Conservation (phyloP, 2,113 vertebrate genomes). For the Zapus hudsonius region DNA sequence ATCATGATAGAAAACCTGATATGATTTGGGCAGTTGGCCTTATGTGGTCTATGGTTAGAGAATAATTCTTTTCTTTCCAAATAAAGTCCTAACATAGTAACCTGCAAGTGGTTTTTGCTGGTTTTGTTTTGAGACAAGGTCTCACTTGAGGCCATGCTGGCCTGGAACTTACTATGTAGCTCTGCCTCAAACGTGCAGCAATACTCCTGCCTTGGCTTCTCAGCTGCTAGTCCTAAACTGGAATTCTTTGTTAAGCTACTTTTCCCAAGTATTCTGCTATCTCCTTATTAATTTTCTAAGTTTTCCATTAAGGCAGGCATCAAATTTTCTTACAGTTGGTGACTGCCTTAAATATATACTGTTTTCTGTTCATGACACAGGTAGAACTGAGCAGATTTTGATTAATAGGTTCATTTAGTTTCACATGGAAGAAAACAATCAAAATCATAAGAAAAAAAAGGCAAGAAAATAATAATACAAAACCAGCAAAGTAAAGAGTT, state of each 20-base stretch:
- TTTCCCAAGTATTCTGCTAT: slow-evolving; percentile 39
- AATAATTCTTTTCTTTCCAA: slow-evolving; percentile 36
- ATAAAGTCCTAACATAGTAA: slow-evolving; percentile 13
- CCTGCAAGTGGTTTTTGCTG: background rate
- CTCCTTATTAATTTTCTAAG: slow-evolving; percentile 47
- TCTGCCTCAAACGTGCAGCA: background rate
- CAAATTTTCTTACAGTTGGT: slow-evolving; percentile 7
- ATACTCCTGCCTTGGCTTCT: background rate
- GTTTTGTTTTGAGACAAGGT: background rate
- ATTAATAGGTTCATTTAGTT: slow-evolving; percentile 41
- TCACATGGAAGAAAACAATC: background rate
- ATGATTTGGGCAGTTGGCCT: background rate
- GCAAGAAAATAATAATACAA: background rate
- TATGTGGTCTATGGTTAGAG: slow-evolving; percentile 6
- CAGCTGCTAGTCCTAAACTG: background rate
- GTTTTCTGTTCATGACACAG: slow-evolving; percentile 50
- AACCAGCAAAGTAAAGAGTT: slow-evolving; percentile 5
- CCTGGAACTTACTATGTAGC: background rate
- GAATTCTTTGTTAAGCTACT: background rate
- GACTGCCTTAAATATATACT: slow-evolving; percentile 28
- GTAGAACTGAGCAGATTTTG: slow-evolving; percentile 28
- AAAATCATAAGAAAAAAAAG: slow-evolving; percentile 2
- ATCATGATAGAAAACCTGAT: slow-evolving; percentile 7
- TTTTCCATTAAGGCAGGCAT: slow-evolving; percentile 27
- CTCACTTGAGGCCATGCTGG: background rate